Evolutionary conservation across 2,113 vertebrate species (phyloP).

Genomic region (Oenanthe melanoleuca): DNA sequence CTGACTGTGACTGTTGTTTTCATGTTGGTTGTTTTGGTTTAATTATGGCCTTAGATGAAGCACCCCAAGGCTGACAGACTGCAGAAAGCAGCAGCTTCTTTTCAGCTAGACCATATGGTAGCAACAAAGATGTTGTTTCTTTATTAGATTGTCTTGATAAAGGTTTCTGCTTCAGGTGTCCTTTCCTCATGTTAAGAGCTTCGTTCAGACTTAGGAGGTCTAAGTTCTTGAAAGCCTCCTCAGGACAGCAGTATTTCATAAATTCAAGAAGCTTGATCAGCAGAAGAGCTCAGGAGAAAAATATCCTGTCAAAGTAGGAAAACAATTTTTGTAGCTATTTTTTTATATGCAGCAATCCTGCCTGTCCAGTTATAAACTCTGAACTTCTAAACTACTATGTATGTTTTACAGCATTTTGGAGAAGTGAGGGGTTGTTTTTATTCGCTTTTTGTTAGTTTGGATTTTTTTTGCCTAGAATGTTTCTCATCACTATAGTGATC

Average conservation of each 20-base stretch:
- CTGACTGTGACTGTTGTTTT: not conserved
- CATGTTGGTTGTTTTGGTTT: not conserved
- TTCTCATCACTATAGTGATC: not conserved
- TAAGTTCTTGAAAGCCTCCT: not conserved
- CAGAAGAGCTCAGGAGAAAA: not conserved
- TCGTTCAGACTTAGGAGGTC: not conserved
- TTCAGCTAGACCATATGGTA: not conserved
- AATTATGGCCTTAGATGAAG: not conserved
- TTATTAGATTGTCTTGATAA: not conserved
- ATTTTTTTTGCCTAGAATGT: not conserved
- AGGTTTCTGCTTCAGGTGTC: not conserved
- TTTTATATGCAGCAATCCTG: not conserved
- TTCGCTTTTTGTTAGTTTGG: not conserved
- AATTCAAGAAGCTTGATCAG: not conserved
- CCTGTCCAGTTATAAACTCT: not conserved
- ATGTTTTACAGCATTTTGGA: not conserved
- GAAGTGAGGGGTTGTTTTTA: not conserved
- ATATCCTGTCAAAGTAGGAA: not conserved
- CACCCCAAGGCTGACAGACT: not conserved
- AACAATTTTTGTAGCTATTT: not conserved
- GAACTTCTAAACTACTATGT: not conserved
- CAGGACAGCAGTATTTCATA: not conserved
- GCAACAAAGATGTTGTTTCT: not conserved
- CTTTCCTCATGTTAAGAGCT: not conserved
- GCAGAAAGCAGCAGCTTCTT: not conserved